Evolutionary conservation across 2,113 vertebrate genomes (phyloP).

Genomic region (Pteruthius melanotis): DNA sequence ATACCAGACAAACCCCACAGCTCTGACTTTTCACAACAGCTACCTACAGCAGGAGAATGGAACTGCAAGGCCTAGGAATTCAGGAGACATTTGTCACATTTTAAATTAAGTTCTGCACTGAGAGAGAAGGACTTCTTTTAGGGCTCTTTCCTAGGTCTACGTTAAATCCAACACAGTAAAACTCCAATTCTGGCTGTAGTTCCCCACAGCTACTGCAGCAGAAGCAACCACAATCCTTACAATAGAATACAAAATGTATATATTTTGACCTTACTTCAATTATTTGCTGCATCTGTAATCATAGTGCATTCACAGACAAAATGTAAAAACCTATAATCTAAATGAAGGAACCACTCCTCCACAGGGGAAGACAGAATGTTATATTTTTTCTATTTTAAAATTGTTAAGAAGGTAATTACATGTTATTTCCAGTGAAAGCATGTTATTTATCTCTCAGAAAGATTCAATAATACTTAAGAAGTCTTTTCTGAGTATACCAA

Average conservation of each 20-base stretch:
- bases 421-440: not conserved
- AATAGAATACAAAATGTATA: not conserved
- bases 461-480: not conserved
- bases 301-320: not conserved
- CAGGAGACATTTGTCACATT: not conserved
- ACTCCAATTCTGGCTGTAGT: not conserved
- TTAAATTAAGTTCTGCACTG: not conserved
- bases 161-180: not conserved
- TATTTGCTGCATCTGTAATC: conserved; percentile 30
- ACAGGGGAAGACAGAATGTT: not conserved
- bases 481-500: not conserved
- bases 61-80: not conserved
- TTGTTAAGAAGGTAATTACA: not conserved
- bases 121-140: not conserved
- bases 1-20: not conserved
- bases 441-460: not conserved
- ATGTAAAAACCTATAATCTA: conserved; percentile 6
- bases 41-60: not conserved
- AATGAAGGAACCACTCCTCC: not conserved
- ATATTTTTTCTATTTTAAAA: not conserved
- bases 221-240: not conserved
- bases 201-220: not conserved
- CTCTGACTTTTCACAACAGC: not conserved
- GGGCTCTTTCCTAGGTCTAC: not conserved
- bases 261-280: not conserved